Conservation (phyloP, 2,888 invertebrate species). For the Eupithecia abbreviata region DNA sequence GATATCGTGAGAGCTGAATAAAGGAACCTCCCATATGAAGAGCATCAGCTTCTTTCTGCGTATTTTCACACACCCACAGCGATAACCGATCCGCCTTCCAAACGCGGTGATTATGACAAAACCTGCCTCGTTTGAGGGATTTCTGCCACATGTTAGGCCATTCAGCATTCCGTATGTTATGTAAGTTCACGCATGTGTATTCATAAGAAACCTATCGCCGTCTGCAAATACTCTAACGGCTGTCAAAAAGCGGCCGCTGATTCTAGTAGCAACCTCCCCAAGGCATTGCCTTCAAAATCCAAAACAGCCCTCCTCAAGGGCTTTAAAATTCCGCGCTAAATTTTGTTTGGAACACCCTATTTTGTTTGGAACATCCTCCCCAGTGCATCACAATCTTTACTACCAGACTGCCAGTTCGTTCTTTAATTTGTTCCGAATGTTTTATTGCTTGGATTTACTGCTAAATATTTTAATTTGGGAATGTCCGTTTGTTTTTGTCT, state of each 20-base stretch:
- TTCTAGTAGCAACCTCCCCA: background rate
- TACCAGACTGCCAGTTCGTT: slow-evolving; percentile 21
- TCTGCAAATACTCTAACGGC: background rate
- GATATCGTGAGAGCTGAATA: too few species aligned
- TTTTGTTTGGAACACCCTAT: slow-evolving; percentile 32
- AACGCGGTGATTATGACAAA: too few species aligned
- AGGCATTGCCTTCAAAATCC: slow-evolving; percentile 10
- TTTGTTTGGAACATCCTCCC: slow-evolving; percentile 33
- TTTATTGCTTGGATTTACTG: slow-evolving; percentile 37
- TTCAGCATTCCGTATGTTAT: too few species aligned
- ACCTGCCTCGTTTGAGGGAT: too few species aligned
- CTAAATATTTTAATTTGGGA: slow-evolving; percentile 33
- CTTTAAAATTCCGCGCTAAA: slow-evolving; percentile 30
- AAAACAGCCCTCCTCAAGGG: slow-evolving; percentile 31
- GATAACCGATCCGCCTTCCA: too few species aligned
- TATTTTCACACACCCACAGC: too few species aligned
- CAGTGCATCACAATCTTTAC: slow-evolving; percentile 38
- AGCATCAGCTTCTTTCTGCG: too few species aligned
- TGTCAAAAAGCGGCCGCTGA: background rate
- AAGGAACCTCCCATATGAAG: too few species aligned
- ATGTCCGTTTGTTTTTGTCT: slow-evolving; percentile 25
- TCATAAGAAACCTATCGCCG: background rate
- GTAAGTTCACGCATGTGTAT: background rate
- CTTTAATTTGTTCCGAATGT: slow-evolving; percentile 39
- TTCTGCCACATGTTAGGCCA: too few species aligned